phyloP scores from a whole-genome alignment of 2,888 invertebrate species.

The Glyphotaelius pellucidus region DNA sequence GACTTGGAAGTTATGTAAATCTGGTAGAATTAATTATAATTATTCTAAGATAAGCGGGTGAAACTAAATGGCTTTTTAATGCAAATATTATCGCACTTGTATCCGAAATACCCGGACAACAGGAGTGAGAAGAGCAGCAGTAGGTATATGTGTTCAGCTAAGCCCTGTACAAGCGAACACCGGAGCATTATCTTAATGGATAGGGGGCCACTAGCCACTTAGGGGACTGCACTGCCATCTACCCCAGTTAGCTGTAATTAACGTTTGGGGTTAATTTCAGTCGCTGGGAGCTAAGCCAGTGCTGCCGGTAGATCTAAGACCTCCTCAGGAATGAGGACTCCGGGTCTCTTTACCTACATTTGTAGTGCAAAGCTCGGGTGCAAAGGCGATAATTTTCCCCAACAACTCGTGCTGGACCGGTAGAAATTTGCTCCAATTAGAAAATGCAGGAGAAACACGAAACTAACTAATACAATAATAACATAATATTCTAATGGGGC shows the following conservation, averaged over 20 bases:
- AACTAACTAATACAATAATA: not conserved
- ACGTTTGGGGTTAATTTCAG: conserved; percentile 54
- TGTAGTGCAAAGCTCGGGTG: not conserved
- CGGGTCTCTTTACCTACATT: not conserved
- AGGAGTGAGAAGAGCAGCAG: not conserved
- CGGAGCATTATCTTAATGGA: conserved; percentile 64
- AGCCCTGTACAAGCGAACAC: conserved; percentile 56
- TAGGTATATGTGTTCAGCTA: conserved; percentile 18
- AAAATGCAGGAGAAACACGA: not conserved
- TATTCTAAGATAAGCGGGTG: conserved; percentile 13
- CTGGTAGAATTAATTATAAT: not conserved
- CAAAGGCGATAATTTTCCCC: not conserved
- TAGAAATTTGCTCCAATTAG: not conserved
- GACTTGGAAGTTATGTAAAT: not conserved
- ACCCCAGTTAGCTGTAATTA: conserved; percentile 58
- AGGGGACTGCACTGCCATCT: conserved; percentile 55
- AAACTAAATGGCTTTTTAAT: conserved; percentile 15
- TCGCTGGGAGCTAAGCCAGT: conserved; percentile 13
- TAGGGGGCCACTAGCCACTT: conserved; percentile 61
- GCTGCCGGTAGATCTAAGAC: conserved; percentile 22
- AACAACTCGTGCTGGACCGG: not conserved
- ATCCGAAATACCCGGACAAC: conserved; percentile 30
- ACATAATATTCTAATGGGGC: not conserved
- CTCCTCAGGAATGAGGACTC: conserved; percentile 17
- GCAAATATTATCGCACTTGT: conserved; percentile 20